phyloP scores from a whole-genome alignment of 2,888 invertebrate genomes.

The Salpingus planirostris region DNA sequence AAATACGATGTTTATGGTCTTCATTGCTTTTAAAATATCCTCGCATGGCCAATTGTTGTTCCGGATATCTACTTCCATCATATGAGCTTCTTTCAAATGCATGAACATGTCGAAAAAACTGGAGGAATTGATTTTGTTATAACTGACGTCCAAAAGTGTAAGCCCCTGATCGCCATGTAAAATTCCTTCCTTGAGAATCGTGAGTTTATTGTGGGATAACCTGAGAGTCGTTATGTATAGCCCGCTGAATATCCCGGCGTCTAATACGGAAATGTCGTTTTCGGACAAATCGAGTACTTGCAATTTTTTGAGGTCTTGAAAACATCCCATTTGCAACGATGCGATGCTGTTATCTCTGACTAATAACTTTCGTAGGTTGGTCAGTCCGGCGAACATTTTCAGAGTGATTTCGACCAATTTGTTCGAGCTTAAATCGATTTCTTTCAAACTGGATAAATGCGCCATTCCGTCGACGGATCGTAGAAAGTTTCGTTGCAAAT shows the following conservation, averaged over 20 bases:
- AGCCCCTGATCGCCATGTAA: too few relatives aligned
- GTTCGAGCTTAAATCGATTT: slow-evolving; percentile 4
- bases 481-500: too few relatives aligned
- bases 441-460: slow-evolving; percentile 1
- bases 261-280: slow-evolving; percentile 2
- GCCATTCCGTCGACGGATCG: neutral
- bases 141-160: too few relatives aligned
- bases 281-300: slow-evolving; percentile 4
- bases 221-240: too few relatives aligned
- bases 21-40: too few relatives aligned
- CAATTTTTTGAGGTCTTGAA: slow-evolving; percentile 4
- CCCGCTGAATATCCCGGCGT: slow-evolving; percentile 4
- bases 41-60: too few relatives aligned
- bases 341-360: slow-evolving; percentile 5
- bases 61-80: too few relatives aligned
- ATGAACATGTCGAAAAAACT: too few relatives aligned
- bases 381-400: neutral
- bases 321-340: slow-evolving; percentile 1
- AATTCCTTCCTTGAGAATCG: slow-evolving; percentile 1
- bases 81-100: too few relatives aligned
- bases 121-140: too few relatives aligned
- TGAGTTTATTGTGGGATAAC: slow-evolving; percentile 3
- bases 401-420: slow-evolving; percentile 2
- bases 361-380: neutral
- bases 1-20: too few relatives aligned